Base-by-base conservation (phyloP, 2,888 invertebrate genomes). In the Lottia gigantea region DNA sequence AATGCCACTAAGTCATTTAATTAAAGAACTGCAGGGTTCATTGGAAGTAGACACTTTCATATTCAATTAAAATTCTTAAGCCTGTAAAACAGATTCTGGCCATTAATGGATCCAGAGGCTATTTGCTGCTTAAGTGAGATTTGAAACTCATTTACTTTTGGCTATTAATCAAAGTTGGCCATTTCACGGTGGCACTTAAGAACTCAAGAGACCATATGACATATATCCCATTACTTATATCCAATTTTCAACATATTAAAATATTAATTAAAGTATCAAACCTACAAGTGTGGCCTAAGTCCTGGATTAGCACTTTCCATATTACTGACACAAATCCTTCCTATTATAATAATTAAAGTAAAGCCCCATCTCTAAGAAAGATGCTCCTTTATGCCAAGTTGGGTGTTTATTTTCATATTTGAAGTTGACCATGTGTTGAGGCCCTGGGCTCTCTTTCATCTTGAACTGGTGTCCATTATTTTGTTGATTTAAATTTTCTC, bases 171-270 rank as follows among this genome's bases (percentile, higher is more conserved):
- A 40, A 40, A 40, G 19, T 23, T 55, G 55, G 55, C 19, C 55
- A 23, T 55, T 55, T 23, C 19, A 19, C 11, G 19, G 55, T 55
- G 19, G 15, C 15, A 55, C 55, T 55, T 23, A 19, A 55, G 23
- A 55, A 55, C 23, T 55, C 55, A 55, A 55, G 55, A 23, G 55
- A 23, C 55, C 55, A 55, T 55, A 19, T 55, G 55, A 55, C 55
- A 55, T 19, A 19, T 55, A 55, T 55, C 19, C 23, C 55, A 55
- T 23, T 55, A 55, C 55, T 23, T 55, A 55, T 55, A 55, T 55
- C 55, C 55, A 23, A 55, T 23, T 40, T 40, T 40, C 40, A 40
- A 40, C 40, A 40, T 40, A 40, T 40, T 40, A 40, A 40, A 40
- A 40, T 40, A 40, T 40, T 40, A 40, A 40, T 40, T 40, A 40